Evolutionary conservation across 2,888 invertebrate genomes (phyloP).

Genomic region (Catocala nupta): DNA sequence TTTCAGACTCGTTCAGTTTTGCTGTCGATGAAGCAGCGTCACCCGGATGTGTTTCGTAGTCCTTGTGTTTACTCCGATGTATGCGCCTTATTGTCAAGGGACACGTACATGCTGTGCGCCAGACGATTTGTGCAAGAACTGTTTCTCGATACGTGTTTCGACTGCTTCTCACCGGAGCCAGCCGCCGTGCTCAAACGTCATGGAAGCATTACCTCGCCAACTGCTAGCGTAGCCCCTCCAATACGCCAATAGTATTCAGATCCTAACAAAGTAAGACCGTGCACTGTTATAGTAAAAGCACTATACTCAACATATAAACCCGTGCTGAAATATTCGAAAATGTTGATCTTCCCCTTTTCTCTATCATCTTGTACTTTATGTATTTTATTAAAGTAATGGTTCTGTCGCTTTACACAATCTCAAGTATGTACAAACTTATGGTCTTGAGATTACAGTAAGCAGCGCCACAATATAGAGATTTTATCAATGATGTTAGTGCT

Average conservation of each 20-base stretch:
- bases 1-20: conserved; percentile 93
- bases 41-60: conserved; percentile 92
- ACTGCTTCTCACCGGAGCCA: conserved; percentile 86
- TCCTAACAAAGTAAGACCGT: conserved; percentile 16
- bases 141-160: conserved; percentile 94
- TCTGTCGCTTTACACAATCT: too few species aligned
- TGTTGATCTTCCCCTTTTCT: neutral
- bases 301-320: neutral
- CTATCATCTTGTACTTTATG: neutral
- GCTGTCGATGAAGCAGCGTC: conserved; percentile 91
- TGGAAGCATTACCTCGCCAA: conserved; percentile 42
- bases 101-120: conserved; percentile 93
- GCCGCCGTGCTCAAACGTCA: conserved; percentile 78
- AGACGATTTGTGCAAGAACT: conserved; percentile 97
- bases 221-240: conserved; percentile 18
- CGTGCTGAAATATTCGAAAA: neutral
- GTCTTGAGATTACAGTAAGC: too few species aligned
- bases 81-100: conserved; percentile 92
- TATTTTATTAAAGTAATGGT: too few species aligned
- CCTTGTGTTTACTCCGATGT: conserved; percentile 97
- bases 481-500: too few species aligned
- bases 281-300: conserved; percentile 1
- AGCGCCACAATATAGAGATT: too few species aligned
- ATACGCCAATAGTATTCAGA: conserved; percentile 44
- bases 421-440: too few species aligned